A percentile compares a stretch with the other conserved stretches of the same genome.
These are phyloP conservation scores for Macropis europaea DNA, from an alignment of 2,888 invertebrate genomes.

Conservation along the genomic window DNA sequence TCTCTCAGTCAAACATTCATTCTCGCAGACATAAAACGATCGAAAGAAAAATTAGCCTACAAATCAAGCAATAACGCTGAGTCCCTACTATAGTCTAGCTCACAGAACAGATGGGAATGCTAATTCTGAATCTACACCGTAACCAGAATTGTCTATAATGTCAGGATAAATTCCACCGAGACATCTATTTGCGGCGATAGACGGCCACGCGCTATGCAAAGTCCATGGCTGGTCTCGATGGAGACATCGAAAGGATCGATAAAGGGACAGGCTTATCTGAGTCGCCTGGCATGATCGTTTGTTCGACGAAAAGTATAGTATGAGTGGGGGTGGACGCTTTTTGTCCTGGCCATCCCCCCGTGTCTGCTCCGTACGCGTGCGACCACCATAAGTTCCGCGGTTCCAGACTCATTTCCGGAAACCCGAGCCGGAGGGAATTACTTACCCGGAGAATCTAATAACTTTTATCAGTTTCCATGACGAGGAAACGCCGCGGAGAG, in stretches of 20 bases:
- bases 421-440: slow-evolving; percentile 40
- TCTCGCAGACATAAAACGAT: no score
- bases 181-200: no score
- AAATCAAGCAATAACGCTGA: no score
- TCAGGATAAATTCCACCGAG: no score
- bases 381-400: background rate
- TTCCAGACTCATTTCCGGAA: slow-evolving; percentile 43
- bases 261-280: background rate
- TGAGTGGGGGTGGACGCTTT: background rate
- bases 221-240: background rate
- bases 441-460: slow-evolving; percentile 55
- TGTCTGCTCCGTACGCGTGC: slow-evolving; percentile 12
- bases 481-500: background rate
- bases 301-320: background rate
- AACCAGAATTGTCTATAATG: no score
- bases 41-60: no score
- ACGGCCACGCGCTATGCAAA: background rate
- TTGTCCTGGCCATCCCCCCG: background rate
- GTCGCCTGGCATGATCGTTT: background rate
- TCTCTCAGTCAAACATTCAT: no score
- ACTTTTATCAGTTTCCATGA: slow-evolving; percentile 54
- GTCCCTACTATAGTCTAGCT: no score
- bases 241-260: no score
- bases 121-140: no score
- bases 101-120: no score